Conservation (phyloP, 2,888 invertebrate genomes). For the Lycia hirtaria region DNA sequence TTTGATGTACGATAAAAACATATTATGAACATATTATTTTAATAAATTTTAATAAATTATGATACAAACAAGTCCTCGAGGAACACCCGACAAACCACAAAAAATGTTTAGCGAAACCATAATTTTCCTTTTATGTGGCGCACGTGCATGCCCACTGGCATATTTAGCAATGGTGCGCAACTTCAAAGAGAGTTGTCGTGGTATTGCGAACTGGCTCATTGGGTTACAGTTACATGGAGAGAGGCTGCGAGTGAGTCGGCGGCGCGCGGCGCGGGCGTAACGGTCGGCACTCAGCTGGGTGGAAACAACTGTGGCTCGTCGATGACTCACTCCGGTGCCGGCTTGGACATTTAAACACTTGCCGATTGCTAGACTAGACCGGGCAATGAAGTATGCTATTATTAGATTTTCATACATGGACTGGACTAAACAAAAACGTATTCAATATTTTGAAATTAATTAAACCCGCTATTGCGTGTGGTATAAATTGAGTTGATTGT, state of each 20-base stretch:
- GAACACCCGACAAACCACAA: too few species aligned
- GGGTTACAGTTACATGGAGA: conserved; percentile 44
- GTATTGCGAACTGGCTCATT: conserved; percentile 48
- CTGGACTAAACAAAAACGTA: too few species aligned
- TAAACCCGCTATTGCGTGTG: too few species aligned
- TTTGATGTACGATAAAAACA: too few species aligned
- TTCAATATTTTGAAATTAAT: too few species aligned
- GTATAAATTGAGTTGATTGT: too few species aligned
- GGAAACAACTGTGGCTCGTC: not conserved
- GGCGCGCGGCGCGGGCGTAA: conserved; percentile 17
- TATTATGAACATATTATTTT: too few species aligned
- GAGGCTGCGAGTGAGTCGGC: not conserved
- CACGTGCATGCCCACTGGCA: not conserved
- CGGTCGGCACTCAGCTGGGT: not conserved
- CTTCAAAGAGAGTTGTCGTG: conserved; percentile 2
- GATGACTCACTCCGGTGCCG: conserved; percentile 17
- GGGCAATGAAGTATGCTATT: not conserved
- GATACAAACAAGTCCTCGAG: too few species aligned
- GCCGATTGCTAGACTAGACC: not conserved
- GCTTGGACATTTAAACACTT: not conserved
- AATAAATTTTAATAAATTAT: too few species aligned
- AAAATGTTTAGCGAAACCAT: too few species aligned
- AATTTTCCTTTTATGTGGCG: not conserved
- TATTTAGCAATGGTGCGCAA: not conserved
- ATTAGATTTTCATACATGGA: not conserved